Evolutionary conservation across 2,797 vertebrate genomes (phyloP), one percentile per base, ranked within the genome.

Genomic region (Ceyx erithaca): DNA sequence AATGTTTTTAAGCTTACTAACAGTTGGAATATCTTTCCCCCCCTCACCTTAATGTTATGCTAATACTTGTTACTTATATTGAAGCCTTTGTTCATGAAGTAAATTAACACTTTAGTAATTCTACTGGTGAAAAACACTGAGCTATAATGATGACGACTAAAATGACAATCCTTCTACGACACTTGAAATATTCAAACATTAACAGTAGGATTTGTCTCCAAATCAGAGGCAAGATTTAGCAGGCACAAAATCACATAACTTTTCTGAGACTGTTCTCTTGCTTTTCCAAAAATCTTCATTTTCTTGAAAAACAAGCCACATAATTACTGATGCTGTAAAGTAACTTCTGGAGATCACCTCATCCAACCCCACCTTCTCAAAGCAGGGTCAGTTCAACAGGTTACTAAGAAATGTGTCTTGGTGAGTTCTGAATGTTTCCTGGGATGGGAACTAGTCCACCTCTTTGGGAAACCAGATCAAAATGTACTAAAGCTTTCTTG

Each of bases 1-100:
- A 92, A 86, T 94, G 86, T 72, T 94, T 94, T 94, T 86, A 88
- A 94, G 54, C 78, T 91, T 92, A 85, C 68, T 91, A 93, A 89
- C 62, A 80, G 41, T 75, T 71, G 41, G 70, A 69, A 78, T 69
- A 78, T 66, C 66, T 94, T 85, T 49, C 31, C 26, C 54, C 52
- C 31, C 26, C 48, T 85, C 76, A 91, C 72, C 72, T 89, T 80
- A 85, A 30, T 43, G 55, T 75, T 66, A 35, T 57, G 67, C 41
- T 91, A 68, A 91, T 71, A 75, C 26, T 40, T 61, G 45, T 71
- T 87, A 67, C 54, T 87, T 80, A 58, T 18, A 68, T 52, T 87
- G 58, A 89, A 91, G 66, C 10, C 61, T 92, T 89, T 87, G 66
- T 77, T 94, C 59, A 63, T 79, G 7, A 88, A 88, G 84, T 52